These are phyloP conservation scores for Lemur catta DNA, from an alignment of 2,797 vertebrate genomes.

Conservation along the genomic window DNA sequence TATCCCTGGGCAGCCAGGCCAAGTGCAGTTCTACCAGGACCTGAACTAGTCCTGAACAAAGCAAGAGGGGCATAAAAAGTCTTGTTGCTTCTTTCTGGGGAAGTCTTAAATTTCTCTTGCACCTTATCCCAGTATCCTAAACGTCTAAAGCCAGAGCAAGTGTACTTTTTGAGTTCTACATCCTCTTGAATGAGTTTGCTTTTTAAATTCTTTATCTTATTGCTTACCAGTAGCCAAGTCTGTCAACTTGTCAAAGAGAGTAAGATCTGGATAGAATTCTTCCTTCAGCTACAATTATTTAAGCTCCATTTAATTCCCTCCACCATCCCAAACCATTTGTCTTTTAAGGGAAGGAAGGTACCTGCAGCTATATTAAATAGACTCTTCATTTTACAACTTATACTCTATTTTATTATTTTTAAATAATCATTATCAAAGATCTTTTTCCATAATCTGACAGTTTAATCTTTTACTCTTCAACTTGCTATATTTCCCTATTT, in stretches of 20 bases:
- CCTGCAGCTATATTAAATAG: neutral
- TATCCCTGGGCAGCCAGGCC: neutral
- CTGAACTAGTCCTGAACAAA: neutral
- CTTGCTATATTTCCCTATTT: neutral
- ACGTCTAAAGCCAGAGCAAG: neutral
- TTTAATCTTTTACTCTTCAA: neutral
- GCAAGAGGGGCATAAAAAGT: neutral
- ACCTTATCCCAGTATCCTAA: neutral
- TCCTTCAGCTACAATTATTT: constrained; percentile 45
- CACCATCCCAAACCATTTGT: neutral
- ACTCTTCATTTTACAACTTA: neutral
- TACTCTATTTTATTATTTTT: constrained; percentile 4
- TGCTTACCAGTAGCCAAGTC: neutral
- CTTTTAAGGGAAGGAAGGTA: neutral
- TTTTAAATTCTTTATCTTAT: constrained; percentile 25
- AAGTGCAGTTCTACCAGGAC: neutral
- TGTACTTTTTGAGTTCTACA: neutral
- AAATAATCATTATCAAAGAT: neutral
- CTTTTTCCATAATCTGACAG: neutral
- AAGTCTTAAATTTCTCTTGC: neutral
- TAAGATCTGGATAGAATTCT: constrained; percentile 22
- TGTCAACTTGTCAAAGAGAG: neutral
- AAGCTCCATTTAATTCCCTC: constrained; percentile 24
- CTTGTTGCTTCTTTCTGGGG: neutral
- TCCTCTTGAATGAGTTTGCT: neutral